Evolutionary conservation across 2,113 vertebrate genomes (phyloP), one percentile per base, ranked within the genome.

Genomic region (Chaenogobius annularis): DNA sequence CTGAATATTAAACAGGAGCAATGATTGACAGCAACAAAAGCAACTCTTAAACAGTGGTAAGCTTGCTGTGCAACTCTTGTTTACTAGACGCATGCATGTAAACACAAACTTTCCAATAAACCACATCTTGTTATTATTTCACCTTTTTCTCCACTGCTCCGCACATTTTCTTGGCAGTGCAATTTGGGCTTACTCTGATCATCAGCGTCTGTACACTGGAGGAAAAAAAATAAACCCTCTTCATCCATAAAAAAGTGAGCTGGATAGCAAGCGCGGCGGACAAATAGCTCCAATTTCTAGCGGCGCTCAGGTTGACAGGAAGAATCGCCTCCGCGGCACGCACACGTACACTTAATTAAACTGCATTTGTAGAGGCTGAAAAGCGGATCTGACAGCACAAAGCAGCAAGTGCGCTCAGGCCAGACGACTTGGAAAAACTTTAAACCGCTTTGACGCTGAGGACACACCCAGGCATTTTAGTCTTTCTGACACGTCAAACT

Each of bases 271-370:
- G 40, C 50, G 72, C 61, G 6, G 74, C 15, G 31, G 81, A 86
- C 82, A 84, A 89, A 88, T 81, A 73, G 80, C 85, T 89, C 78
- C 74, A 86, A 80, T 88, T 82, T 83, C 84, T 77, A 43, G 37
- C 61, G 52, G 76, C 8, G 54, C 3, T 70, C 77, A 73, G 69
- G 82, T 74, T 88, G 88, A 83, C 81, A 66, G 79, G 37, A 75
- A 82, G 71, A 70, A 79, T 69, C 17, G 79, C 66, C 71, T 78
- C 54, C 52, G 48, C 23, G 35, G 7, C 52, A 69, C 72, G 56
- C 78, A 64, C 58, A 73, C 70, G 74, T 35, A 75, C 78, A 74
- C 70, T 73, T 86, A 87, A 89, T 87, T 87, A 83, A 88, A 83
- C 63, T 20, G 79, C 73, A 80, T 84, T 85, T 85, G 79, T 75